Evolutionary conservation across 2,888 invertebrate genomes (phyloP), one percentile per base, ranked within the genome.

Genomic region (Trichogramma dendrolimi): DNA sequence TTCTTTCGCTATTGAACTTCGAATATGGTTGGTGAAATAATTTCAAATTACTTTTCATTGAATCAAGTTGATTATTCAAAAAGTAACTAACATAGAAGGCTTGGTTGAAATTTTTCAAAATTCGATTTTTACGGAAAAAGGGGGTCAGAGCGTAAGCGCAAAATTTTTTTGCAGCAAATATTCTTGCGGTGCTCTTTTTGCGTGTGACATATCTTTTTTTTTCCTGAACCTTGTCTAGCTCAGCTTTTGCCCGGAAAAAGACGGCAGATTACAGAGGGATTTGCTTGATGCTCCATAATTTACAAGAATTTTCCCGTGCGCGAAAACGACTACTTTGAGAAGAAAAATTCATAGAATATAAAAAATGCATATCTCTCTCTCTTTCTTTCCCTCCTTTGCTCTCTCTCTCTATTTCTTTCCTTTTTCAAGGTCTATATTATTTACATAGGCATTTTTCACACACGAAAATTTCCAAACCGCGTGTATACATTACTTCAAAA

Each of bases 281-380:
- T 49, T 53, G 44, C 39, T 39, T 42, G 11, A 40, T 6, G 14
- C 48, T 52, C 39, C 52, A 56, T 61, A 61, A 61, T 61, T 52
- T 53, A 61, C 11, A 41, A 43, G 42, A 46, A 41, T 51, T 51
- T 60, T 40, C 46, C 48, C 27, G 11, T 6, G 5, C 48, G 48
- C n/a, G 43, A 53, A 47, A 59, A 14, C 53, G 46, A 44, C 47
- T 51, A 40, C 27, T 41, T 6, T 10, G 10, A 27, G 11, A 27
- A 51, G 55, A 56, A 57, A 56, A 61, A 61, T 61, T 57, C 56
- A 52, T 55, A 55, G 60, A 14, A 60, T 51, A 47, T 60, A 51
- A 55, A 56, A 56, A 43, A 61, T 61, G 52, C 43, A 61, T 53
- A 42, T 11, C 6, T 6, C 8, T 27, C 27, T 48, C 6, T 48